Base-by-base conservation (phyloP, 2,113 vertebrate species). In the Mesitornis unicolor region DNA sequence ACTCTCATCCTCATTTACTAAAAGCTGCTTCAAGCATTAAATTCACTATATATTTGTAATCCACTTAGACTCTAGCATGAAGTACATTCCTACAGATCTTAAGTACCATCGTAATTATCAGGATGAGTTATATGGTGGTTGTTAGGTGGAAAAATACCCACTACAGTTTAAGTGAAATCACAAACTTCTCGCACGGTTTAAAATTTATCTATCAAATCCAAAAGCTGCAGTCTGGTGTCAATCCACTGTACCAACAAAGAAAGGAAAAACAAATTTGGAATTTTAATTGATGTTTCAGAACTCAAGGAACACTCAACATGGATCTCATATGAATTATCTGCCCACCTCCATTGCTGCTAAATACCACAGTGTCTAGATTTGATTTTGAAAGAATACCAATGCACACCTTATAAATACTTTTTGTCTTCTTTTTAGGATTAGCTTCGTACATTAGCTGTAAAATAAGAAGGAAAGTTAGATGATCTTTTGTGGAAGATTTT, bases 381-480 rank as follows among this genome's bases (percentile, higher is more conserved):
- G 97, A 94, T 97, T 96, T 97, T 92, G 95, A 97, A 97, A 97
- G 95, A 97, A 97, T 97, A 95, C 96, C 96, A 97, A 97, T 84
- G 74, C 87, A 90, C 97, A 99, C 99, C 99, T 99, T 99, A 97
- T 99, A 99, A 95, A 99, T 99, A 98, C 99, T 99, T 98, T 99
- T 99, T 93, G 99, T 99, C 97, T 99, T 99, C 98, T 99, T 99
- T 98, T 99, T 99, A 93, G 99, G 99, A 97, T 99, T 99, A 71
- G 99, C 98, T 95, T 99, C 99, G 97, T 99, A 99, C 95, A 99
- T 98, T 97, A 99, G 95, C 99, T 99, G 96, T 82, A 94, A 97
- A 97, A 97, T 96, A 98, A 97, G 94, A 97, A 97, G 96, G 95
- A 97, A 97, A 97, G 96, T 97, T 97, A 97, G 96, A 97, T 97